Base-by-base conservation (phyloP, 2,888 invertebrate genomes). In the Drosophila engyochracea region DNA sequence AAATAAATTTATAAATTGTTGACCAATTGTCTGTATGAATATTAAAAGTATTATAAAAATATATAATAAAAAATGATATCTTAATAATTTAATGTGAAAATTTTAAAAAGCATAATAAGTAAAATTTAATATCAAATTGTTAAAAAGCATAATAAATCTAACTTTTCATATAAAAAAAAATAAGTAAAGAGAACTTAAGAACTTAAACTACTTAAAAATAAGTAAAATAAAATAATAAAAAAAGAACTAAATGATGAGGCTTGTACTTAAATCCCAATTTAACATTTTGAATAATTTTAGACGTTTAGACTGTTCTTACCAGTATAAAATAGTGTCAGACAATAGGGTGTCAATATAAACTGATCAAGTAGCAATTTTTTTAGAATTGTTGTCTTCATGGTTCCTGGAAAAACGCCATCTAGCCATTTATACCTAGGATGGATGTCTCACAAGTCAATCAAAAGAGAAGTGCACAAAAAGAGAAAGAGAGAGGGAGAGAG, bases 291-390 rank as follows among this genome's bases (percentile, higher is more conserved):
- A 1, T 6, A 16, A 4, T 16, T 31, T 53, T 37, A 14, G 10
- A 28, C 3, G 5, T 19, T 30, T 3, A 25, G 52, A 25, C 4
- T 22, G 6, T 30, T 10, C 82, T 95, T 93, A 97, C 97, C 94
- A 22, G 95, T 94, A 91, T 95, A 97, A 91, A 97, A 97, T 6
- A 95, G 90, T 0, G 95, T 95, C 22, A 97, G 92, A 52, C 97
- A 92, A 30, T 95, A 94, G 0, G 97, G 97, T 1, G 97, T 96
- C 92, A 97, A 94, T 4, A 96, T 70, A 87, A 96, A 96, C 93
- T 97, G 97, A 92, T 97, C 97, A 66, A 96, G 92, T 0, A 96
- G 90, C 57, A 97, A 94, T 94, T 97, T 97, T 74, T 95, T 95
- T 0, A 95, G 90, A 33, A 97, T 95, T 0, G 95, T 94, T 91